Base-by-base conservation (phyloP, 2,113 vertebrate genomes). In the Oryzias curvinotus region DNA sequence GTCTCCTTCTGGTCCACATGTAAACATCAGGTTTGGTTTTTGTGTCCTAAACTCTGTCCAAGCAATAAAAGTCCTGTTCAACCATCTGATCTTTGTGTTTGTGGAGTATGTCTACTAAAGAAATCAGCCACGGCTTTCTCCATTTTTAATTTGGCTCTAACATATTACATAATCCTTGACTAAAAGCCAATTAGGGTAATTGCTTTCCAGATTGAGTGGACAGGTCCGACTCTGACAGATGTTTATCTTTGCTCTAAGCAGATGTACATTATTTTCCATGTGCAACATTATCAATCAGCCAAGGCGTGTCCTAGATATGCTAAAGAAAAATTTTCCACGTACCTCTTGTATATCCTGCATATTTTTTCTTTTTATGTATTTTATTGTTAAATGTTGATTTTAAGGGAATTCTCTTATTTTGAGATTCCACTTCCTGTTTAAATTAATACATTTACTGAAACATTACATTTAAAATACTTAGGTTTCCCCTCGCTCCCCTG, bases 131-230 rank as follows among this genome's bases (percentile, higher is more conserved):
- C 19, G 15, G 44, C 42, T 13, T 10, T 15, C 44, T 45, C 5
- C 15, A 5, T 16, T 14, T 45, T 45, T 14, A 17, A 16, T 17
- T 16, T 45, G 44, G 5, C 44, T 45, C 14, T 16, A 45, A 17
- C 44, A 45, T 45, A 65, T 71, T 70, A 52, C 51, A 63, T 64
- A 56, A 71, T 57, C 62, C 63, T 72, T 57, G 55, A 65, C 63
- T 58, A 51, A 30, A 75, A 64, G 70, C 77, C 66, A 87, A 87
- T 88, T 84, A 85, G 52, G 41, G 69, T 78, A 64, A 86, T 77
- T 80, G 10, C 8, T 36, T 73, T 50, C 44, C 54, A 14, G 65
- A 55, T 46, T 66, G 64, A 66, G 47, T 56, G 61, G 70, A 64
- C 57, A 56, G 75, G 72, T 80, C 71, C 78, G 65, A 42, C 57